Conservation (phyloP, 2,797 vertebrate genomes). For the Borostomias antarcticus region DNA sequence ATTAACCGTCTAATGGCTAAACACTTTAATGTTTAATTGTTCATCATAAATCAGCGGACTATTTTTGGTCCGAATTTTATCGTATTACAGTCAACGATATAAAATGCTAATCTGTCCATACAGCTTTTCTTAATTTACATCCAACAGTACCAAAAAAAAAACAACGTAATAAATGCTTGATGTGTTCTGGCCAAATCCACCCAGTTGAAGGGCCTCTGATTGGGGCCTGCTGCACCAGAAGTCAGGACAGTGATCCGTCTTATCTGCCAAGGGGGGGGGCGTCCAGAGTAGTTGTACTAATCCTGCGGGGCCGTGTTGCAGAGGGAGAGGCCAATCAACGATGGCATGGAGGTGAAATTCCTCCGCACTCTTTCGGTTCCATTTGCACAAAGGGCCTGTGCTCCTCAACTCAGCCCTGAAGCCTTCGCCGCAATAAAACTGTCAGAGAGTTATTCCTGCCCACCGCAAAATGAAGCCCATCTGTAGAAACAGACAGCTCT, state of each 20-base stretch:
- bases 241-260: slow-evolving; percentile 1
- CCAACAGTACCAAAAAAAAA: not conserved
- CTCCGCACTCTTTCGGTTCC: slow-evolving; percentile 25
- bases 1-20: slow-evolving; percentile 21
- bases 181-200: not conserved
- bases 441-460: slow-evolving; percentile 62
- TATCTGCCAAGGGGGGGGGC: not conserved
- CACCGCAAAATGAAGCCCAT: slow-evolving; percentile 61
- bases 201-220: not conserved
- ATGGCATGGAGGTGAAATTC: slow-evolving; percentile 29
- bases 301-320: not conserved
- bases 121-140: not conserved
- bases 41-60: not conserved
- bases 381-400: slow-evolving; percentile 31
- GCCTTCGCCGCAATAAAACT: slow-evolving; percentile 51
- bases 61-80: not conserved
- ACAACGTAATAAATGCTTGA: not conserved
- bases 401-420: slow-evolving; percentile 34
- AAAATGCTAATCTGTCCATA: not conserved
- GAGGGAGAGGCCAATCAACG: slow-evolving; percentile 34
- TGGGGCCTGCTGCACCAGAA: too few species aligned
- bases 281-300: not conserved
- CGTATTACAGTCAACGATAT: not conserved
- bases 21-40: not conserved
- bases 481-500: slow-evolving; percentile 61